Percentiles rank a stretch among this genome's conserved stretches.
phyloP scores from a whole-genome alignment of 2,888 invertebrate species.

The Autographa pulchrina region DNA sequence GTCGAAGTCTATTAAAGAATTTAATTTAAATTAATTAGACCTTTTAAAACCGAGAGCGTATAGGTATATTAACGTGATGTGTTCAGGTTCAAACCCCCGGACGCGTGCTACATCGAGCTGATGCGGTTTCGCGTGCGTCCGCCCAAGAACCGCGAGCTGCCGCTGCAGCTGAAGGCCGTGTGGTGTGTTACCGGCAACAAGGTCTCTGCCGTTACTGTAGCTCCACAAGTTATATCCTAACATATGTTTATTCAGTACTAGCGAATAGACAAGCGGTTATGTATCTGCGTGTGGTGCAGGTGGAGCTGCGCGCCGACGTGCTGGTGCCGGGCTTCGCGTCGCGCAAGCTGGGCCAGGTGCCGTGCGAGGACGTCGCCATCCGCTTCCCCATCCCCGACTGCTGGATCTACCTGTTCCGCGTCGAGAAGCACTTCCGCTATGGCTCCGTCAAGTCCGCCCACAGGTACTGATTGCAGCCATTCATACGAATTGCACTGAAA shows the following conservation, averaged over 20 bases:
- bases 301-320: constrained; percentile 98
- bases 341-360: constrained; percentile 97
- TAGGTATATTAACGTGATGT: background rate
- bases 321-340: constrained; percentile 99
- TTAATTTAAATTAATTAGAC: too few relatives aligned
- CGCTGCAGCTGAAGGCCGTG: constrained; percentile 97
- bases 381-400: constrained; percentile 99
- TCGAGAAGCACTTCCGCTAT: constrained; percentile 99
- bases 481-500: too few relatives aligned
- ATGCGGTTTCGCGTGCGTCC: constrained; percentile 98
- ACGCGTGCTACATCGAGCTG: constrained; percentile 99
- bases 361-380: constrained; percentile 99
- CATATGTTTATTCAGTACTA: too few relatives aligned
- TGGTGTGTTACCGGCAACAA: constrained; percentile 96
- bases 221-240: too few relatives aligned
- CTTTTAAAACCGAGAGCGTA: too few relatives aligned
- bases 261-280: too few relatives aligned
- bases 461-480: constrained; percentile 74
- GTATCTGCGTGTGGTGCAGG: constrained; percentile 80
- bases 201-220: constrained; percentile 74
- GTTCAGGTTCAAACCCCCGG: constrained; percentile 97
- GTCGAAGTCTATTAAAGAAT: too few relatives aligned
- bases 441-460: constrained; percentile 99
- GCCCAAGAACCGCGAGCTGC: constrained; percentile 98
- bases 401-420: constrained; percentile 99